phyloP scores from a whole-genome alignment of 1,140 invertebrate species.

The Gryllus bimaculatus region DNA sequence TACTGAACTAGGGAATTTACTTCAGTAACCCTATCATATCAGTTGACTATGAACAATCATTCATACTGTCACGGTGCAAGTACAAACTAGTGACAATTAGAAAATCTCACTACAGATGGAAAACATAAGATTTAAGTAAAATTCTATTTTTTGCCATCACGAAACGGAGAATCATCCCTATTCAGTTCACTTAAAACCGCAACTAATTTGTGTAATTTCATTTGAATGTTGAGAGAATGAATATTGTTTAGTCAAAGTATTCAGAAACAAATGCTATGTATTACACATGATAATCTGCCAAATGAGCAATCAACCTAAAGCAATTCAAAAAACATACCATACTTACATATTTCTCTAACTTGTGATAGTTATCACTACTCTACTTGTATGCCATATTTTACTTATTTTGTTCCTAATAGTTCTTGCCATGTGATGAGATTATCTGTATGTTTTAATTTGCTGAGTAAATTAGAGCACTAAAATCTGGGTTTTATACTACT shows the following conservation, averaged over 20 bases:
- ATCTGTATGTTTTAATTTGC: too few species aligned
- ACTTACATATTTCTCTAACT: background rate
- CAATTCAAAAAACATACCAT: background rate
- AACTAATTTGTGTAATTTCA: background rate
- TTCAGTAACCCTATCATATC: background rate
- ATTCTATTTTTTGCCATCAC: background rate
- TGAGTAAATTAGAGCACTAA: too few species aligned
- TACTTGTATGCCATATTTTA: too few species aligned
- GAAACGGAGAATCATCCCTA: too few species aligned
- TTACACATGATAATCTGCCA: background rate
- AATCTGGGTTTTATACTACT: too few species aligned
- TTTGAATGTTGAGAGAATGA: background rate
- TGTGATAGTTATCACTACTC: background rate
- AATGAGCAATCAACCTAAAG: background rate
- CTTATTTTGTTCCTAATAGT: too few species aligned
- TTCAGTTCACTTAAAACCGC: too few species aligned
- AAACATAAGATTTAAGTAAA: background rate
- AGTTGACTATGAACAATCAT: constrained; percentile 5
- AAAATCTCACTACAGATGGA: background rate
- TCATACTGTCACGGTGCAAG: background rate
- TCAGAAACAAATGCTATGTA: background rate
- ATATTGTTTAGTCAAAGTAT: background rate
- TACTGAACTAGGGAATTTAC: background rate
- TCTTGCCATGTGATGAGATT: too few species aligned
- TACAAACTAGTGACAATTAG: constrained; percentile 1